Percentiles rank a stretch among this genome's conserved stretches.
phyloP scores from a whole-genome alignment of 64 coral and sea anemone species.

The Stichodactyla mertensii region DNA sequence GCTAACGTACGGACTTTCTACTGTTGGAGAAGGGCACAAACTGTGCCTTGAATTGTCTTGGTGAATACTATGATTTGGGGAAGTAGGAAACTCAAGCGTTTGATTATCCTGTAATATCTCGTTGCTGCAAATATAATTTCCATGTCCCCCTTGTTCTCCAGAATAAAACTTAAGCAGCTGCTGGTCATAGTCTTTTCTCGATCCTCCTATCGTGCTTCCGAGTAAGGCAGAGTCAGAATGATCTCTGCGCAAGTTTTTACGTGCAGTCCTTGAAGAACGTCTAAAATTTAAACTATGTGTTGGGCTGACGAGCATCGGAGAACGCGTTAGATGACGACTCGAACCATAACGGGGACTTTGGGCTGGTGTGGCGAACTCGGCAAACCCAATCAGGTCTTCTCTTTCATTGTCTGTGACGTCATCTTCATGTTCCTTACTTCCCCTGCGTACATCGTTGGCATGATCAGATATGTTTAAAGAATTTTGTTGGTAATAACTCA shows the following conservation, averaged over 20 bases:
- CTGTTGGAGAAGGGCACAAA: neutral
- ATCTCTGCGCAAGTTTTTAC: slow-evolving; percentile 1
- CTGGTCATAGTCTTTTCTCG: neutral
- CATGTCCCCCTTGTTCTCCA: neutral
- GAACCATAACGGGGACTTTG: neutral
- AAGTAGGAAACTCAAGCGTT: neutral
- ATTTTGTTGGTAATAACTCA: neutral
- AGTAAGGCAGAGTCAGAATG: slow-evolving; percentile 8
- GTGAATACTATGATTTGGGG: neutral
- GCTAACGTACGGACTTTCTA: slow-evolving; percentile 4
- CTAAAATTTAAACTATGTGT: slow-evolving; percentile 11
- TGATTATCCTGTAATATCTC: neutral
- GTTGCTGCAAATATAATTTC: neutral
- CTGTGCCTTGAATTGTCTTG: slow-evolving; percentile 7
- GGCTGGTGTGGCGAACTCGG: neutral
- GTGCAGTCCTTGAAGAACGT: neutral
- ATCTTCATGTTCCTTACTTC: neutral
- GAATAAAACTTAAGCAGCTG: neutral
- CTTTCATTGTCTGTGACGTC: neutral
- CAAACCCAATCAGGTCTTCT: slow-evolving; percentile 4
- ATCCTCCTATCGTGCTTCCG: neutral
- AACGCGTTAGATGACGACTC: neutral
- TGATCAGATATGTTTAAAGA: neutral
- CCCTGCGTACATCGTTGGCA: neutral
- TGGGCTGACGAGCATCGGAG: slow-evolving; percentile 6